phyloP scores from a whole-genome alignment of 2,888 invertebrate genomes.

The Melikaiella ostensackeni region DNA sequence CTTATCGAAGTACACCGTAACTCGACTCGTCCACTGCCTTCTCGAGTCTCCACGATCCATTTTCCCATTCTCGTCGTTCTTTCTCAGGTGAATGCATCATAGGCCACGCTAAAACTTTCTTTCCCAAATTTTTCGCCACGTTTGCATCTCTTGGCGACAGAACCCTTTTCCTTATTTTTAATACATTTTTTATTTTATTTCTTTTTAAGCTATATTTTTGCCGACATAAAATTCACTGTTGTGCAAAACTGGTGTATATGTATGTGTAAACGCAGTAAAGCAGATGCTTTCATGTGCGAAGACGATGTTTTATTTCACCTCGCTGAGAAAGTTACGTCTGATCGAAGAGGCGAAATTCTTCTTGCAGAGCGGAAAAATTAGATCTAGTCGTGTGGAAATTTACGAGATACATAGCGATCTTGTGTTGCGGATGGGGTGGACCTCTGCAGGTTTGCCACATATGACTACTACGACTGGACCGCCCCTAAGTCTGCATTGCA shows the following conservation, averaged over 20 bases:
- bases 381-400: conserved; percentile 33
- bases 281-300: conserved; percentile 17
- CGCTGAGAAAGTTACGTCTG: conserved; percentile 34
- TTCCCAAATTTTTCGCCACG: conserved; percentile 18
- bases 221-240: background rate
- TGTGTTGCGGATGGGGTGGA: conserved; percentile 21
- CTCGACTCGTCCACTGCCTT: conserved; percentile 24
- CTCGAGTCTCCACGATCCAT: conserved; percentile 4
- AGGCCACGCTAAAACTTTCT: conserved; percentile 24
- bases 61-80: conserved; percentile 30
- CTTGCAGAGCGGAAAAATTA: conserved; percentile 32
- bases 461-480: conserved; percentile 24
- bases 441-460: conserved; percentile 20
- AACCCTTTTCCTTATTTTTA: background rate
- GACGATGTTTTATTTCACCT: conserved; percentile 26
- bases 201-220: background rate
- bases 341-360: conserved; percentile 33
- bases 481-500: conserved; percentile 27
- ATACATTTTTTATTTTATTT: background rate
- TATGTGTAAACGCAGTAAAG: conserved; percentile 22
- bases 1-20: conserved; percentile 29
- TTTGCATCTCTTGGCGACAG: conserved; percentile 17
- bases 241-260: background rate
- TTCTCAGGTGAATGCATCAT: conserved; percentile 31
- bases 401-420: conserved; percentile 35